These are phyloP conservation scores for Acanthosepion lycidas DNA, from an alignment of 2,888 invertebrate genomes.

Conservation along the genomic window DNA sequence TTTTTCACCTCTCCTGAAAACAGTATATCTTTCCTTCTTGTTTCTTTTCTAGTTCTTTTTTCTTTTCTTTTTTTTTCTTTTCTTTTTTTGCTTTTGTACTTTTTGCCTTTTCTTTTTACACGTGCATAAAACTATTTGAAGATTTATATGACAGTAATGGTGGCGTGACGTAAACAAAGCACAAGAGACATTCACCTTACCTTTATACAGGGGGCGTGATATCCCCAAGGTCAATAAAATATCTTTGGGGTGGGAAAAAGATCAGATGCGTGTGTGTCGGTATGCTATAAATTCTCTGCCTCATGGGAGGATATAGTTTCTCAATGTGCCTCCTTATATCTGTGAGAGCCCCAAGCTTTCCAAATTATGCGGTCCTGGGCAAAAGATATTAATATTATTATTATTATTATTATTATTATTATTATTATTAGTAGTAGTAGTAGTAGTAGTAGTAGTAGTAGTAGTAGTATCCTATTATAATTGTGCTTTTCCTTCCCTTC, in stretches of 20 bases:
- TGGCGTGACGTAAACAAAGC: too few relatives aligned
- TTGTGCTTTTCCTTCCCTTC: too few relatives aligned
- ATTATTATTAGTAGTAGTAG: not conserved
- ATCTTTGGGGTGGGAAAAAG: not conserved
- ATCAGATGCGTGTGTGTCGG: not conserved
- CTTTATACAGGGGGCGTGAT: not conserved
- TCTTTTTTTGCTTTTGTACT: not conserved
- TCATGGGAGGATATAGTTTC: not conserved
- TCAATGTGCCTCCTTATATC: not conserved
- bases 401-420: not conserved
- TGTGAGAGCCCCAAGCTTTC: not conserved
- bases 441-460: too few relatives aligned
- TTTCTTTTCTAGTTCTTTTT: not conserved
- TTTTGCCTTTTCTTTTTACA: not conserved
- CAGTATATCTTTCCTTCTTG: not conserved
- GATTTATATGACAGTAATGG: not conserved
- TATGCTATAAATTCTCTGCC: not conserved
- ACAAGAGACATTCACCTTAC: not conserved
- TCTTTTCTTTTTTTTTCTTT: not conserved
- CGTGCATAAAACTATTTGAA: not conserved
- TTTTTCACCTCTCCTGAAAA: not conserved
- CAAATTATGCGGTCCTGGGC: not conserved
- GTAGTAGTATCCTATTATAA: too few relatives aligned
- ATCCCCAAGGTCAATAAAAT: not conserved
- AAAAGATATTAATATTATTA: not conserved